These are phyloP conservation scores for Chiloscyllium plagiosum DNA, from an alignment of 2,113 vertebrate species.

Conservation along the genomic window DNA sequence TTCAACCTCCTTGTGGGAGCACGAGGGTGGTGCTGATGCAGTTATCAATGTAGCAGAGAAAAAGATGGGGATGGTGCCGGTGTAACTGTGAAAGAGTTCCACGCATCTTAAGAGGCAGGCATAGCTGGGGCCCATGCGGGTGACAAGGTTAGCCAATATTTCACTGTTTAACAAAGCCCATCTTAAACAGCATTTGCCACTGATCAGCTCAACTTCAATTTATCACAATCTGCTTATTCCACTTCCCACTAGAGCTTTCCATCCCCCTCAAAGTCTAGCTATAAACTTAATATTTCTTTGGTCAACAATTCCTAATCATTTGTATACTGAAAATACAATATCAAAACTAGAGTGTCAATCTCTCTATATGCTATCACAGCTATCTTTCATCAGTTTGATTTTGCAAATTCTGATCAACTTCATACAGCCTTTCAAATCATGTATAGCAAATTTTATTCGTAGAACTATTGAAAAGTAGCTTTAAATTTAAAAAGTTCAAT, in stretches of 20 bases:
- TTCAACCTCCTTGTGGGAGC: too few species aligned
- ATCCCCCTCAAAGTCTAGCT: conserved; percentile 45
- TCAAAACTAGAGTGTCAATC: conserved; percentile 22
- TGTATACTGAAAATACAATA: background rate
- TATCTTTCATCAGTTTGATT: background rate
- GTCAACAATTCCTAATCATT: conserved; percentile 43
- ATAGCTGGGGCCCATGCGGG: too few species aligned
- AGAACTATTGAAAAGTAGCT: background rate
- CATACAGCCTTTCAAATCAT: background rate
- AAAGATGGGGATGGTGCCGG: too few species aligned
- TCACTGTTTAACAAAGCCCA: background rate
- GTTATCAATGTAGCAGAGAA: too few species aligned
- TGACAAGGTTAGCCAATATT: background rate
- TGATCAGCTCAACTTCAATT: background rate
- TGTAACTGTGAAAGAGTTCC: too few species aligned
- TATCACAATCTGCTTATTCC: background rate
- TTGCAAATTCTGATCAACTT: background rate
- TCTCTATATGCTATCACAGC: background rate
- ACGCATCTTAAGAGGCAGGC: too few species aligned
- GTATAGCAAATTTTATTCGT: background rate
- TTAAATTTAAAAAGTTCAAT: too few species aligned
- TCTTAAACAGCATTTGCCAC: background rate
- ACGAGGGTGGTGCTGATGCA: too few species aligned
- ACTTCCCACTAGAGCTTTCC: background rate
- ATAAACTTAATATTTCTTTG: conserved; percentile 44